Conservation (phyloP, 2,888 invertebrate genomes). For the Cartodere bifasciata region DNA sequence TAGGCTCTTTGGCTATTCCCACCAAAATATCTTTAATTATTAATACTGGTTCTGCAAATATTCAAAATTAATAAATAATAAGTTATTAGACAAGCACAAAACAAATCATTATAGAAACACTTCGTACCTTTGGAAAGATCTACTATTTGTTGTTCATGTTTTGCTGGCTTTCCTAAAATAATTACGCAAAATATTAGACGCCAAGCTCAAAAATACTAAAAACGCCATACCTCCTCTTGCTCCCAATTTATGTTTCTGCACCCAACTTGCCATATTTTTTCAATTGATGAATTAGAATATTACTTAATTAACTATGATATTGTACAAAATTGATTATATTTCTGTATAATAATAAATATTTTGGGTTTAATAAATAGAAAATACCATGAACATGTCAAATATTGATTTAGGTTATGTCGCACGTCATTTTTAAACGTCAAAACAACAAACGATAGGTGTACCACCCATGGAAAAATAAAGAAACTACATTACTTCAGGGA, state of each 20-base stretch:
- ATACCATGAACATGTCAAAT: slow-evolving; percentile 10
- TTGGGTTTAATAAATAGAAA: too few species aligned
- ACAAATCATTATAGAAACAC: slow-evolving; percentile 11
- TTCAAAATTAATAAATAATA: neutral
- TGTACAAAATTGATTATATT: too few species aligned
- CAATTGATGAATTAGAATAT: too few species aligned
- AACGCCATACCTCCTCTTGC: too few species aligned
- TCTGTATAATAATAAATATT: too few species aligned
- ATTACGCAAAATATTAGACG: too few species aligned
- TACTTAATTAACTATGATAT: too few species aligned
- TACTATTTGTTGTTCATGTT: slow-evolving; percentile 41
- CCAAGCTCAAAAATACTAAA: too few species aligned
- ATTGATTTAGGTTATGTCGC: slow-evolving; percentile 10
- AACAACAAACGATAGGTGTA: too few species aligned
- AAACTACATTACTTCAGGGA: too few species aligned
- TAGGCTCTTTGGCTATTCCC: slow-evolving; percentile 50
- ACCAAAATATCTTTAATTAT: slow-evolving; percentile 52
- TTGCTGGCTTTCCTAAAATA: slow-evolving; percentile 39
- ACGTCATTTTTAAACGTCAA: slow-evolving; percentile 1
- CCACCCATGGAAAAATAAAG: too few species aligned
- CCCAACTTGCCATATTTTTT: slow-evolving; percentile 1
- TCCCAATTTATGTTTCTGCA: too few species aligned
- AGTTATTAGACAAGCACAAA: neutral
- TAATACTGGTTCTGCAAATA: slow-evolving; percentile 38
- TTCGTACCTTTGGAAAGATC: slow-evolving; percentile 16